phyloP scores from a whole-genome alignment of 1,140 invertebrate genomes.

The Melanaphis sacchari region DNA sequence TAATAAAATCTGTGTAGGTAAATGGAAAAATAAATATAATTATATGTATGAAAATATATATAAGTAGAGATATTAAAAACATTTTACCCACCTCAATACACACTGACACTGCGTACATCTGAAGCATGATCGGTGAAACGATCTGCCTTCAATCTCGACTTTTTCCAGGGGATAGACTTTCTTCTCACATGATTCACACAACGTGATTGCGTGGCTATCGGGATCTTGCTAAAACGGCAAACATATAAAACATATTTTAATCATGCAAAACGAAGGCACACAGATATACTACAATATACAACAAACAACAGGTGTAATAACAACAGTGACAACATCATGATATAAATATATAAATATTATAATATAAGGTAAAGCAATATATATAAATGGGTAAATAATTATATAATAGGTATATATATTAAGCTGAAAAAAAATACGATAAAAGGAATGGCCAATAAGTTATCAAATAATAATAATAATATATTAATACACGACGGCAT shows the following conservation, averaged over 20 bases:
- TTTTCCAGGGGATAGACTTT: slow-evolving; percentile 83
- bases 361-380: not conserved
- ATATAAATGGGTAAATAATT: not conserved
- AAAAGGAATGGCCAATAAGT: slow-evolving; percentile 6
- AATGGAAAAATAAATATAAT: not conserved
- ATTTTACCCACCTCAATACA: slow-evolving; percentile 71
- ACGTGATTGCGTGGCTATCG: slow-evolving; percentile 15
- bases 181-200: slow-evolving; percentile 76
- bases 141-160: slow-evolving; percentile 76
- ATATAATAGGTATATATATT: not conserved
- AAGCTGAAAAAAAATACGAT: not conserved
- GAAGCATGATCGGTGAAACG: slow-evolving; percentile 82
- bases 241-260: slow-evolving; percentile 12
- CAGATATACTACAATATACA: not conserved
- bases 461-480: not conserved
- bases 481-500: not conserved
- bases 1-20: not conserved
- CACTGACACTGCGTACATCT: slow-evolving; percentile 80
- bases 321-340: not conserved
- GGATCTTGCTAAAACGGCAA: slow-evolving; percentile 35
- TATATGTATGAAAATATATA: not conserved
- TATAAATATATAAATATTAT: slow-evolving; percentile 16
- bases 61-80: slow-evolving; percentile 2
- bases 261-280: not conserved
- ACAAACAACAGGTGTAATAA: not conserved